Conservation (phyloP, 2,797 vertebrate genomes). For the Champsocephalus esox region DNA sequence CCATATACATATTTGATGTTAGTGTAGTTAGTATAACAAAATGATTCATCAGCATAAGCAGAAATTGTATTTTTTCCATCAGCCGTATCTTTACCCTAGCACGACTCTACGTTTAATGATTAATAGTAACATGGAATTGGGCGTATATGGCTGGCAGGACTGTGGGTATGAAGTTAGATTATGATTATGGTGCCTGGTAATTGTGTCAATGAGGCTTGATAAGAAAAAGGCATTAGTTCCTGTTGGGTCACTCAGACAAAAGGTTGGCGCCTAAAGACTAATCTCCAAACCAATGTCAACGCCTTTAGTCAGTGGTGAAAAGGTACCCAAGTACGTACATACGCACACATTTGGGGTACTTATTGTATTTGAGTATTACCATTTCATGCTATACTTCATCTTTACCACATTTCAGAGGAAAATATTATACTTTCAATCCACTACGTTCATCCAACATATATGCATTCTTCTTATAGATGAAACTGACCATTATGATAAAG, state of each 20-base stretch:
- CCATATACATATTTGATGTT: too few species aligned
- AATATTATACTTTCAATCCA: background rate
- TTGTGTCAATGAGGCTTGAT: background rate
- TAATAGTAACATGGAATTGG: background rate
- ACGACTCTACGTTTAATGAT: background rate
- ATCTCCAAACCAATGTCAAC: background rate
- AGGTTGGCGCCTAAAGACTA: background rate
- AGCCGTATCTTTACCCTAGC: background rate
- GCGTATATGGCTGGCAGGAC: background rate
- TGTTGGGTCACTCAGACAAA: slow-evolving; percentile 4
- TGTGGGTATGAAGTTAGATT: background rate
- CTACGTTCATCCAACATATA: background rate
- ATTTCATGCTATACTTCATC: background rate
- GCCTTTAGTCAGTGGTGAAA: background rate
- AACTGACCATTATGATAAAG: background rate
- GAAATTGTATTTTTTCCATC: background rate
- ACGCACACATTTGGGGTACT: background rate
- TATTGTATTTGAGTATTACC: background rate
- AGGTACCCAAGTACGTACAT: background rate
- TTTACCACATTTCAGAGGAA: too few species aligned
- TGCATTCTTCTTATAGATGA: background rate
- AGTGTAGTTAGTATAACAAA: background rate
- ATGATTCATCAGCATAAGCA: background rate
- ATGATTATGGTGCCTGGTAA: background rate
- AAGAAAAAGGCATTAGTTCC: background rate